These are phyloP conservation scores for Xestia ashworthii DNA, from an alignment of 2,888 invertebrate species.

Conservation along the genomic window DNA sequence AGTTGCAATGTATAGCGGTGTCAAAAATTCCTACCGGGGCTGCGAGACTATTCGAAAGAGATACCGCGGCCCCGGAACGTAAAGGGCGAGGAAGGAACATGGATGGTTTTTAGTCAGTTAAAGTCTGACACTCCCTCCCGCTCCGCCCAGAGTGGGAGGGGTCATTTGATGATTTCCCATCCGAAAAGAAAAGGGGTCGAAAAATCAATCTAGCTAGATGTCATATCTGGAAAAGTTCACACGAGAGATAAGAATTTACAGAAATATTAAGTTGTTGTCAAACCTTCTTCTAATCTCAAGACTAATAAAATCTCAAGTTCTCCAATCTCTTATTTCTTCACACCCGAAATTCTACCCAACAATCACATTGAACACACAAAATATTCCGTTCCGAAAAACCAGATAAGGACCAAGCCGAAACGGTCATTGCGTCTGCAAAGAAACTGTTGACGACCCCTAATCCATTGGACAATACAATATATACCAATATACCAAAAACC, in stretches of 20 bases:
- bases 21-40: too few species aligned
- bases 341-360: background rate
- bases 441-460: slow-evolving; percentile 78
- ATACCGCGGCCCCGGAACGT: too few species aligned
- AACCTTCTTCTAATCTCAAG: background rate
- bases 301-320: background rate
- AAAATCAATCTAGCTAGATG: too few species aligned
- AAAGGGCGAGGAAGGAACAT: too few species aligned
- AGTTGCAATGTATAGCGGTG: too few species aligned
- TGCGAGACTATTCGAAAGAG: too few species aligned
- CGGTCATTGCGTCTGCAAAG: slow-evolving; percentile 59
- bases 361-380: slow-evolving; percentile 27
- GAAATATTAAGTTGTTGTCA: background rate
- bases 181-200: too few species aligned
- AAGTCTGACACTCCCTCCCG: too few species aligned
- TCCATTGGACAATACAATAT: slow-evolving; percentile 77
- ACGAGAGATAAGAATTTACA: background rate
- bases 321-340: background rate
- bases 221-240: too few species aligned
- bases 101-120: too few species aligned
- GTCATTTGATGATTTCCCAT: too few species aligned
- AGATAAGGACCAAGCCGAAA: slow-evolving; percentile 57
- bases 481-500: slow-evolving; percentile 68
- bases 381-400: slow-evolving; percentile 1
- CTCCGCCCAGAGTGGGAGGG: too few species aligned